Base-by-base conservation (phyloP, 2,888 invertebrate genomes). In the Agonopterix subpropinquella region DNA sequence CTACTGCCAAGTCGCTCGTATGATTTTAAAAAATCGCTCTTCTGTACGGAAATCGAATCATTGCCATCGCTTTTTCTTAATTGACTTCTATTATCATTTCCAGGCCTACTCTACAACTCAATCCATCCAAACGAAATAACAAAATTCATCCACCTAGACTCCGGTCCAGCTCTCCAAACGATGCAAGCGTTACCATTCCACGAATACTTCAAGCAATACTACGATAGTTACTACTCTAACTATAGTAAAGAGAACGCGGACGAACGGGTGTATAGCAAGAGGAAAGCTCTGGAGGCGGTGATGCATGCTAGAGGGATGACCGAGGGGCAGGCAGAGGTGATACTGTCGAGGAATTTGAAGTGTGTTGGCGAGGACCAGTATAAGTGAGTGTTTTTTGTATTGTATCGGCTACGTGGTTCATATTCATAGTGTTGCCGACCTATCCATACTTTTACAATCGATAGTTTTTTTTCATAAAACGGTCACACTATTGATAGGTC, bases 71-170 rank as follows among this genome's bases (percentile, higher is more conserved):
- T 13, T 13, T 13, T 13, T 28, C 28, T 28, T 28, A 28, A 28
- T 28, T 28, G 0, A 42, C 11, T 11, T 11, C 13, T 11, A 42
- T 42, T 13, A 42, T 13, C 8, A 8, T 43, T 61, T 65, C 0
- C 62, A 87, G 86, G 79, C 4, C 47, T 85, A 11, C 79, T 81
- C 56, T 88, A 65, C 67, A 80, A 83, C 36, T 65, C 59, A 61
- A 85, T 80, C 49, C 87, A 70, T 76, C 92, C 73, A 57, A 89
- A 50, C 75, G 77, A 69, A 70, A 90, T 74, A 53, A 77, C 61
- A 61, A 90, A 58, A 67, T 78, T 72, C 71, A 77, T 81, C 54
- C 78, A 70, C 58, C 77, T 67, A 0, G 88, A 89, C 49, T 63
- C 73, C 0, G 65, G 64, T 0, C 42, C 42, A 8, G 39, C 39